phyloP scores from a whole-genome alignment of 2,797 vertebrate species.

The Chloroceryle inda region DNA sequence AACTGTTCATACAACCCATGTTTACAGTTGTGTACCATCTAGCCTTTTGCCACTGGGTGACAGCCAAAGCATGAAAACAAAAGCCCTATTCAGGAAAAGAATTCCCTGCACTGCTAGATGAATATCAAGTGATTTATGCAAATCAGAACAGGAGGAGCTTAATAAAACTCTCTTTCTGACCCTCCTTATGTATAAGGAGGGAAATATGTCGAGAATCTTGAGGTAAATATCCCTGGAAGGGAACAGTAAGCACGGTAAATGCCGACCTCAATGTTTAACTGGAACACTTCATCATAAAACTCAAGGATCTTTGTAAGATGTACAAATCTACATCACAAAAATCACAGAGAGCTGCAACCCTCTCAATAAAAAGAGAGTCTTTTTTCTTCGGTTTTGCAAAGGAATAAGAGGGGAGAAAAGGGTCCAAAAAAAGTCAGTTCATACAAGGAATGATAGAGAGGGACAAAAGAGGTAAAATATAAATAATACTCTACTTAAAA shows the following conservation, averaged over 20 bases:
- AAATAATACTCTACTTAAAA: not conserved
- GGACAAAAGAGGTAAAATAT: not conserved
- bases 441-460: not conserved
- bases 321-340: constrained; percentile 22
- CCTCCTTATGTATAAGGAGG: constrained; percentile 1
- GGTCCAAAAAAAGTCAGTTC: not conserved
- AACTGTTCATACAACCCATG: constrained; percentile 47
- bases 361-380: not conserved
- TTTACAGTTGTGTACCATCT: constrained; percentile 74
- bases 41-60: constrained; percentile 77
- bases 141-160: constrained; percentile 68
- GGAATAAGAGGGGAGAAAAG: not conserved
- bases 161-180: constrained; percentile 59
- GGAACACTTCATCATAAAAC: constrained; percentile 23
- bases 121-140: constrained; percentile 75
- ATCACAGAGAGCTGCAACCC: not conserved
- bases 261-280: not conserved
- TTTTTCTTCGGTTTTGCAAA: not conserved
- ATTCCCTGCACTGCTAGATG: constrained; percentile 63
- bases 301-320: not conserved
- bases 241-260: constrained; percentile 27
- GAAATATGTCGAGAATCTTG: constrained; percentile 29
- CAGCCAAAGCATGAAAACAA: constrained; percentile 79
- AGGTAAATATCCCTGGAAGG: constrained; percentile 17
- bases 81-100: constrained; percentile 66